These are phyloP conservation scores for Galaxias olidus DNA, from an alignment of 2,797 vertebrate genomes.

Conservation along the genomic window DNA sequence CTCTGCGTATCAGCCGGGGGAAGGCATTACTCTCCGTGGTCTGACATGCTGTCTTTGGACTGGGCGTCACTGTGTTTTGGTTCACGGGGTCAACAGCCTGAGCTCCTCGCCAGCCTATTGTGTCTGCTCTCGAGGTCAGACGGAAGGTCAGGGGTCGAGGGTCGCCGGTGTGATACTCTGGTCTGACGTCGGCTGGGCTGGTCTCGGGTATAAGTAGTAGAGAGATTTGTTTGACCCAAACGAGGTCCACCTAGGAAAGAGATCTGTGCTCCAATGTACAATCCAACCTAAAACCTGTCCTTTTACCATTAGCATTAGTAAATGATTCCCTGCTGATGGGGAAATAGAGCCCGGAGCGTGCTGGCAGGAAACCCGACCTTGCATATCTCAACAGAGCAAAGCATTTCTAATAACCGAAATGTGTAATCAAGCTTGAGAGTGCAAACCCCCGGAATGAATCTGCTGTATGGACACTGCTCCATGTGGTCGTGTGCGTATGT, in stretches of 20 bases:
- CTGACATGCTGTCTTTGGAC: conserved; percentile 11
- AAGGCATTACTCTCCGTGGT: conserved; percentile 23
- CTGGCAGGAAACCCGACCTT: no score
- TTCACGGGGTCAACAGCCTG: neutral
- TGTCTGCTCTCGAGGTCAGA: conserved; percentile 5
- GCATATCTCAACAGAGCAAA: neutral
- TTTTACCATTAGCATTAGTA: no score
- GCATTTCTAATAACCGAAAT: conserved; percentile 19
- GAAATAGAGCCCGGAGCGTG: no score
- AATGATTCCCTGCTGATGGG: no score
- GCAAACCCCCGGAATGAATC: conserved; percentile 8
- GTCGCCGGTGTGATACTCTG: neutral
- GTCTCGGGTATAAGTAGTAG: neutral
- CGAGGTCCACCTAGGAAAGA: no score
- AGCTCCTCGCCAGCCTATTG: neutral
- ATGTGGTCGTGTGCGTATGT: neutral
- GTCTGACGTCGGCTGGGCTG: neutral
- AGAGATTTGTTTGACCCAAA: no score
- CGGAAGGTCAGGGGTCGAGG: neutral
- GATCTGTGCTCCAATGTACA: no score
- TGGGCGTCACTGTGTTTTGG: conserved; percentile 13
- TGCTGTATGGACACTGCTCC: neutral
- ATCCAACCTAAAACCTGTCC: no score
- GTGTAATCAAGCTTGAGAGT: conserved; percentile 12
- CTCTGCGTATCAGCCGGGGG: conserved; percentile 28